phyloP scores from a whole-genome alignment of 1,140 invertebrate species.

The Gonatopus flavifemur region DNA sequence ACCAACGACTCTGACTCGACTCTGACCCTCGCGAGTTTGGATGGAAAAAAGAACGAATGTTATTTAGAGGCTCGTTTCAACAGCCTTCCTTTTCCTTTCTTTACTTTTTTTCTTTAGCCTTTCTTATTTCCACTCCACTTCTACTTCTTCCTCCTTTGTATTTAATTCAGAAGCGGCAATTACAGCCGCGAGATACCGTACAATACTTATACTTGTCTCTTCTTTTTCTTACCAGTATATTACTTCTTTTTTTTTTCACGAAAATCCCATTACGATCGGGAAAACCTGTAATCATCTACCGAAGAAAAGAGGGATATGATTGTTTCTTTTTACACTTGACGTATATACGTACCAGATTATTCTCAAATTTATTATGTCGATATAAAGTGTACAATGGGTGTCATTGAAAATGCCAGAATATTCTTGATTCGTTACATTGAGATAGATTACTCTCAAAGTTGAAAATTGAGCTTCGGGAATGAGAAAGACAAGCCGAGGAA shows the following conservation, averaged over 20 bases:
- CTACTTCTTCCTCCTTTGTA: slow-evolving; percentile 7
- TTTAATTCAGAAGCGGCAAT: slow-evolving; percentile 32
- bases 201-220: slow-evolving; percentile 9
- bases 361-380: too few relatives aligned
- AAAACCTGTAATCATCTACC: too few relatives aligned
- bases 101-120: background rate
- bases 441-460: too few relatives aligned
- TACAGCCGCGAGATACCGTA: slow-evolving; percentile 28
- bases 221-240: background rate
- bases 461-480: too few relatives aligned
- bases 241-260: background rate
- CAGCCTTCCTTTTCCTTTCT: slow-evolving; percentile 8
- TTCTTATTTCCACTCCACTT: background rate
- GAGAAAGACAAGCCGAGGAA: too few relatives aligned
- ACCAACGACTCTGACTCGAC: slow-evolving; percentile 26
- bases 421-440: too few relatives aligned
- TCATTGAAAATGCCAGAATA: too few relatives aligned
- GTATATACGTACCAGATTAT: too few relatives aligned
- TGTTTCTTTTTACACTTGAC: too few relatives aligned
- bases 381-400: too few relatives aligned
- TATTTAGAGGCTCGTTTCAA: slow-evolving; percentile 16
- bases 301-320: too few relatives aligned
- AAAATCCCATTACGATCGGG: background rate
- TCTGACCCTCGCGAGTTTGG: slow-evolving; percentile 22
- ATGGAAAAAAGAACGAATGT: slow-evolving; percentile 7